phyloP scores from a whole-genome alignment of 2,888 invertebrate species.

The Parapristionchus giblindavisi region DNA sequence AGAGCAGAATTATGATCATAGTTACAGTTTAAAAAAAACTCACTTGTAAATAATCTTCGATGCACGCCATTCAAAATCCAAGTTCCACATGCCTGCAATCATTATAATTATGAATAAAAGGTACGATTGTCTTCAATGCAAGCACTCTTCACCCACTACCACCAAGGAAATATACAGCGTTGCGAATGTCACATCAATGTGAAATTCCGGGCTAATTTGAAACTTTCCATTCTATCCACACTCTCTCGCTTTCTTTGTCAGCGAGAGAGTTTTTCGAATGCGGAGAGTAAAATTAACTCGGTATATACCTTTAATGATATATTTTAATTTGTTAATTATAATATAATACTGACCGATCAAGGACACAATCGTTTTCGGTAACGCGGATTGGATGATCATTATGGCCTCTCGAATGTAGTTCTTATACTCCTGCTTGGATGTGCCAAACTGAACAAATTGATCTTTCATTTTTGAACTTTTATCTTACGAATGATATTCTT shows the following conservation, averaged over 20 bases:
- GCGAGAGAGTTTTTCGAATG: too few relatives aligned
- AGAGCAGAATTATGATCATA: background rate
- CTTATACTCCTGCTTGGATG: constrained; percentile 12
- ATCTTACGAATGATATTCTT: background rate
- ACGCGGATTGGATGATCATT: background rate
- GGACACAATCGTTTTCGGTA: constrained; percentile 13
- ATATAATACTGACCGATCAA: background rate
- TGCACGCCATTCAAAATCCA: constrained; percentile 23
- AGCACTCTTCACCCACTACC: background rate
- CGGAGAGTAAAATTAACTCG: too few relatives aligned
- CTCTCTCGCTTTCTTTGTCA: too few relatives aligned
- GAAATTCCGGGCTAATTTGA: too few relatives aligned
- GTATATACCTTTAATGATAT: too few relatives aligned
- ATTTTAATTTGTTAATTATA: background rate
- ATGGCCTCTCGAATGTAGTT: background rate
- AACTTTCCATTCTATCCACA: too few relatives aligned
- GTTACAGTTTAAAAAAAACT: background rate
- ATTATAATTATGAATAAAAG: background rate
- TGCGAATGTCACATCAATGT: background rate
- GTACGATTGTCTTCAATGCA: background rate
- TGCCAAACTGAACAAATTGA: constrained; percentile 2
- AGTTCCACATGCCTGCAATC: constrained; percentile 24
- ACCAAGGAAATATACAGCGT: background rate
- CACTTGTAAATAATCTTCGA: constrained; percentile 26
- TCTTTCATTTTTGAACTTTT: too few relatives aligned